A percentile compares a stretch with the other conserved stretches of the same genome.
phyloP scores from a whole-genome alignment of 2,113 vertebrate species.

The Pterophyllum scalare region DNA sequence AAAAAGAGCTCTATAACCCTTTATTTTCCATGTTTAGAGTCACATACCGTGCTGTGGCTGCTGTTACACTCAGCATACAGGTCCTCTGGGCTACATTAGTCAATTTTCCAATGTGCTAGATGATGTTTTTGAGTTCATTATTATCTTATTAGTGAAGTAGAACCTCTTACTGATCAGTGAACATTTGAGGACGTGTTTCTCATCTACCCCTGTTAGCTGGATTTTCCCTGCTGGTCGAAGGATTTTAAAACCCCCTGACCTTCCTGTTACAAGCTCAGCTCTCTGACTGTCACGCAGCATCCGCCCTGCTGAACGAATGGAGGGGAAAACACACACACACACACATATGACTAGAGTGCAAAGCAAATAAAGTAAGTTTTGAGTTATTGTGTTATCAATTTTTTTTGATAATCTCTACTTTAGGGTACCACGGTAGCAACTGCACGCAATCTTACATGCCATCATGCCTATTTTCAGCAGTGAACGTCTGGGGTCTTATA shows the following conservation, averaged over 20 bases:
- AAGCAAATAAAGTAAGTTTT: neutral
- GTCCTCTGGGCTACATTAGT: neutral
- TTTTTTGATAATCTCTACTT: neutral
- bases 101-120: neutral
- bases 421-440: neutral
- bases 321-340: neutral
- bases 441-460: neutral
- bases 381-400: neutral
- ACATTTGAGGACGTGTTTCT: neutral
- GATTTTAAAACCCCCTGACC: conserved; percentile 35
- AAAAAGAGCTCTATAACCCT: neutral
- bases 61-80: neutral
- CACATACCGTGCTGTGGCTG: neutral
- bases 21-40: neutral
- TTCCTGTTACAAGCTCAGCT: conserved; percentile 43
- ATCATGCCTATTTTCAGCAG: neutral
- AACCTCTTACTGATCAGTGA: neutral
- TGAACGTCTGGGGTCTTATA: conserved; percentile 22
- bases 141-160: neutral
- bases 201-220: neutral
- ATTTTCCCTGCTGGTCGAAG: conserved; percentile 21
- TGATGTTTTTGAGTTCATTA: neutral
- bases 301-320: neutral
- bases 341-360: neutral
- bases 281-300: neutral